Conservation (phyloP, 2,888 invertebrate species). For the Coronaproctus castanopsis region DNA sequence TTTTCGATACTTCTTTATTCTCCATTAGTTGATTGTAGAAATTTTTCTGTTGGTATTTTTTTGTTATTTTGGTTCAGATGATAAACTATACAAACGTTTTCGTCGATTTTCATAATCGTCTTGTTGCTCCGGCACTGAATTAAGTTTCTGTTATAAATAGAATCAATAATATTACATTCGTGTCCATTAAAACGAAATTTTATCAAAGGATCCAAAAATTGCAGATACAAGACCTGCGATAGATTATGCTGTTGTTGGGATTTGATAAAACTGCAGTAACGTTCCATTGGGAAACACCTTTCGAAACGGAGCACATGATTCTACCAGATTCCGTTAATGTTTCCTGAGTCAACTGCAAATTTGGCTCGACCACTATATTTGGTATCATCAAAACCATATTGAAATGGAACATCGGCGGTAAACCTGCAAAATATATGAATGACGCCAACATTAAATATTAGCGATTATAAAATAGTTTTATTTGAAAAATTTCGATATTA, state of each 20-base stretch:
- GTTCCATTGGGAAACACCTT: constrained; percentile 85
- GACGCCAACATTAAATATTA: too few relatives aligned
- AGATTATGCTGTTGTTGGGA: too few relatives aligned
- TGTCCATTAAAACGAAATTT: too few relatives aligned
- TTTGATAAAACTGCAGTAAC: too few relatives aligned
- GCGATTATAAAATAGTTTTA: too few relatives aligned
- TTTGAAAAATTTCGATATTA: too few relatives aligned
- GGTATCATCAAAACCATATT: constrained; percentile 74
- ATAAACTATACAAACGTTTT: constrained; percentile 52
- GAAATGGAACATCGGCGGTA: constrained; percentile 56
- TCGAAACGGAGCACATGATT: constrained; percentile 65
- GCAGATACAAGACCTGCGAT: too few relatives aligned
- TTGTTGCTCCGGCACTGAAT: too few relatives aligned
- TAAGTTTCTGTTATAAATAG: too few relatives aligned
- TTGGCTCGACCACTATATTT: constrained; percentile 67
- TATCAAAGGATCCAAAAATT: too few relatives aligned
- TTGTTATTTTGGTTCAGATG: constrained; percentile 58
- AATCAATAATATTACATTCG: too few relatives aligned
- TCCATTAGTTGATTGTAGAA: constrained; percentile 68
- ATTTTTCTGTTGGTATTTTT: constrained; percentile 58
- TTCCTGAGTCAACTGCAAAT: constrained; percentile 77
- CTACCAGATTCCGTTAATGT: constrained; percentile 59
- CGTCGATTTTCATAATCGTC: constrained; percentile 39
- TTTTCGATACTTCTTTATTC: constrained; percentile 81
- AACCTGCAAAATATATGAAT: constrained; percentile 24